Conservation (phyloP, 2,113 vertebrate genomes). For the Platycercus adscitus region DNA sequence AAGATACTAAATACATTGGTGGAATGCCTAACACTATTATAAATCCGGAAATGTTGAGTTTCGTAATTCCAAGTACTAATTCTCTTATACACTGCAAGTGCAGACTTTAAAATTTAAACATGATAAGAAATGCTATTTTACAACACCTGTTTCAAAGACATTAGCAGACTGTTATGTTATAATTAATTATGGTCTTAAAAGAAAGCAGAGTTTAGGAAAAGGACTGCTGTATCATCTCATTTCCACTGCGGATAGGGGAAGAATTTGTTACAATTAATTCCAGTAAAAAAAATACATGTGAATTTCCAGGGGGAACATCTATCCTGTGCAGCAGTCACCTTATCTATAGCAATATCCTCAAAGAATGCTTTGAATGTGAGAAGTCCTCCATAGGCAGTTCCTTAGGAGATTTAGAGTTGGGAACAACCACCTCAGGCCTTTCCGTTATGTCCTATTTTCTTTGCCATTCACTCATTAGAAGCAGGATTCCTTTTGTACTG, state of each 20-base stretch:
- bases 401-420: background rate
- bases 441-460: background rate
- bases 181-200: background rate
- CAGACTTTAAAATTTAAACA: background rate
- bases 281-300: background rate
- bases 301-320: background rate
- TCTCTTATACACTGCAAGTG: background rate
- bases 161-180: background rate
- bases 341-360: background rate
- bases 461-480: background rate
- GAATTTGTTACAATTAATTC: background rate
- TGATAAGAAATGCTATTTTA: background rate
- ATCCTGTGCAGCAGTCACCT: background rate
- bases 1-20: background rate
- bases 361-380: background rate
- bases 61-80: background rate
- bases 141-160: background rate
- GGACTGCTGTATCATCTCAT: background rate
- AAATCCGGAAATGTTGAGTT: background rate
- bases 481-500: background rate
- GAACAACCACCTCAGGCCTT: background rate
- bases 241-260: background rate
- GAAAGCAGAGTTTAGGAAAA: background rate
- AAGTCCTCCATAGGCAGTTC: background rate
- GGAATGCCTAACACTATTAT: background rate